phyloP scores from a whole-genome alignment of 2,797 vertebrate genomes.

The Chelon labrosus region DNA sequence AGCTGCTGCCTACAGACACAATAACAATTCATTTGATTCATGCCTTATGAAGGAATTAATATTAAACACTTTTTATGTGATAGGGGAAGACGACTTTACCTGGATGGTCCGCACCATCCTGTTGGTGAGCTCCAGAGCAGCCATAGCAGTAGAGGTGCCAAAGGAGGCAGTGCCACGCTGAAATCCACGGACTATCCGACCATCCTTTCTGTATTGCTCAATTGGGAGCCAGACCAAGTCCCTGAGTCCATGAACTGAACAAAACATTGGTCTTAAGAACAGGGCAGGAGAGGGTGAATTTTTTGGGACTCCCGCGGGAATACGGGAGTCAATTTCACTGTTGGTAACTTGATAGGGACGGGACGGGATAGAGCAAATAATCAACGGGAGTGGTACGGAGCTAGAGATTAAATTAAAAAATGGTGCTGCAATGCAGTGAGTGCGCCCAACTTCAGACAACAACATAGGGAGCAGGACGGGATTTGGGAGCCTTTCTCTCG shows the following conservation, averaged over 20 bases:
- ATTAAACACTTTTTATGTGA: background rate
- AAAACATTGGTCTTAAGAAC: slow-evolving; percentile 34
- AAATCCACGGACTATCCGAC: slow-evolving; percentile 95
- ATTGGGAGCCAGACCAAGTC: slow-evolving; percentile 98
- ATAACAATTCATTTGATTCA: background rate
- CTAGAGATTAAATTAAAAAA: no score
- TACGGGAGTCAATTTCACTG: no score
- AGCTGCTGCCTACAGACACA: slow-evolving; percentile 90
- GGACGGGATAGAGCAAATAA: no score
- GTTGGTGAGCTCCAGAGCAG: slow-evolving; percentile 96
- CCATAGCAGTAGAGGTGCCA: slow-evolving; percentile 98
- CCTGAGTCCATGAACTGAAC: slow-evolving; percentile 94
- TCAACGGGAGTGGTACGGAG: no score
- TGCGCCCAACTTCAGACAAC: no score
- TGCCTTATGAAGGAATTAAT: background rate
- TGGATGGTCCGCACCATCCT: slow-evolving; percentile 98
- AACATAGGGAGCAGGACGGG: no score
- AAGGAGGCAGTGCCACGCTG: slow-evolving; percentile 97
- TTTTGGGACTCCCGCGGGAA: no score
- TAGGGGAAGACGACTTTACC: slow-evolving; percentile 78
- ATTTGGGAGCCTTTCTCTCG: no score
- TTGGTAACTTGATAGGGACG: no score
- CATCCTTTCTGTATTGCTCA: slow-evolving; percentile 98
- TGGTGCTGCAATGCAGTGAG: no score
- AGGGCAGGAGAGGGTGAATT: no score